phyloP scores from a whole-genome alignment of 2,113 vertebrate genomes.

The Fukomys damarensis region DNA sequence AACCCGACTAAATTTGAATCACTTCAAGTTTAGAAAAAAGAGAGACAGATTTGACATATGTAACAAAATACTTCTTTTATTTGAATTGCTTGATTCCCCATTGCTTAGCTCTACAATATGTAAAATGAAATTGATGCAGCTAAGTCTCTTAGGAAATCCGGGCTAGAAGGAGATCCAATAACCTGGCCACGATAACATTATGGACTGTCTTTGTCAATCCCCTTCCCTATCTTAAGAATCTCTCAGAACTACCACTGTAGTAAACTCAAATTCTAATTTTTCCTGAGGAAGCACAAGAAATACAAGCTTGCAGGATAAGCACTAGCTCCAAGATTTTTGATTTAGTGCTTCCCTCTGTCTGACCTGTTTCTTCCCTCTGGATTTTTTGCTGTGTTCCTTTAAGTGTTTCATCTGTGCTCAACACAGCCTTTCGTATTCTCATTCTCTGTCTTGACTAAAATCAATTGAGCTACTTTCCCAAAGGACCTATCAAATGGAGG shows the following conservation, averaged over 20 bases:
- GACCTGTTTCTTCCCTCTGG: not conserved
- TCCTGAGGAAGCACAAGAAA: not conserved
- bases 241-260: not conserved
- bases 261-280: not conserved
- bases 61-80: not conserved
- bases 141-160: not conserved
- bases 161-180: not conserved
- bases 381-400: not conserved
- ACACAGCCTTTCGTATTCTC: not conserved
- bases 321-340: not conserved
- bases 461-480: not conserved
- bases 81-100: not conserved
- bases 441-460: not conserved
- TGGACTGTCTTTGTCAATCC: not conserved
- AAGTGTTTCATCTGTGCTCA: not conserved
- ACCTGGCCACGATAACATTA: not conserved
- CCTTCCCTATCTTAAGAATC: not conserved
- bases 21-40: not conserved
- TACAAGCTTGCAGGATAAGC: not conserved
- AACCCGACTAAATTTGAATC: not conserved
- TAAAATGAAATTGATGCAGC: not conserved
- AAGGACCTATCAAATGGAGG: not conserved
- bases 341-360: no score
- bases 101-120: not conserved
- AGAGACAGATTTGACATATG: not conserved